A percentile compares a stretch with the other conserved stretches of the same genome.
Conservation (phyloP, 2,888 invertebrate genomes). For the Thymelicus sylvestris region DNA sequence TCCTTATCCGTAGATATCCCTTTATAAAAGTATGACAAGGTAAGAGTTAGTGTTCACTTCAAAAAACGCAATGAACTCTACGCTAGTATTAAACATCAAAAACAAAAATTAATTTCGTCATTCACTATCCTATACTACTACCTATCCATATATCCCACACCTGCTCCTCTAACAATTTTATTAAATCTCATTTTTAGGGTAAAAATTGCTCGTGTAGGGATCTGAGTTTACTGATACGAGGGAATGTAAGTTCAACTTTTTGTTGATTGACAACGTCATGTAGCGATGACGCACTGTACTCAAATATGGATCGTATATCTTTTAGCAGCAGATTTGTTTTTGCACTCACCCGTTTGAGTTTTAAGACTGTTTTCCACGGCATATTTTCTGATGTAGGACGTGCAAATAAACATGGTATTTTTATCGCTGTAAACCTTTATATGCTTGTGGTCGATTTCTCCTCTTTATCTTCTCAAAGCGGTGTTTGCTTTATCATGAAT, state of each 20-base stretch:
- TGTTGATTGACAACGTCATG: slow-evolving; percentile 54
- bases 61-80: no score
- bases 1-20: no score
- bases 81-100: neutral
- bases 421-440: slow-evolving; percentile 84
- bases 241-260: slow-evolving; percentile 72
- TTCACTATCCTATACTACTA: no score
- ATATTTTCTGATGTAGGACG: slow-evolving; percentile 78
- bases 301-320: slow-evolving; percentile 64
- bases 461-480: slow-evolving; percentile 80
- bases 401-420: slow-evolving; percentile 85
- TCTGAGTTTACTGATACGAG: slow-evolving; percentile 78
- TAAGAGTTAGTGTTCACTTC: no score
- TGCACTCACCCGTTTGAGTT: slow-evolving; percentile 47
- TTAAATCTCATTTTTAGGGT: slow-evolving; percentile 72
- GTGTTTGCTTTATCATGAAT: slow-evolving; percentile 82
- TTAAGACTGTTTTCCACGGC: slow-evolving; percentile 64
- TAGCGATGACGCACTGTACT: slow-evolving; percentile 44
- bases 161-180: slow-evolving; percentile 50
- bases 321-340: slow-evolving; percentile 58
- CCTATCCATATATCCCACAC: slow-evolving; percentile 5
- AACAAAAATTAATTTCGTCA: neutral
- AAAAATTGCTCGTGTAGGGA: slow-evolving; percentile 71
- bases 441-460: slow-evolving; percentile 84
- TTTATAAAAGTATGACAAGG: no score